These are phyloP conservation scores for Caenorhabditis sp. DNA, from an alignment of 2,888 invertebrate genomes.

Conservation along the genomic window DNA sequence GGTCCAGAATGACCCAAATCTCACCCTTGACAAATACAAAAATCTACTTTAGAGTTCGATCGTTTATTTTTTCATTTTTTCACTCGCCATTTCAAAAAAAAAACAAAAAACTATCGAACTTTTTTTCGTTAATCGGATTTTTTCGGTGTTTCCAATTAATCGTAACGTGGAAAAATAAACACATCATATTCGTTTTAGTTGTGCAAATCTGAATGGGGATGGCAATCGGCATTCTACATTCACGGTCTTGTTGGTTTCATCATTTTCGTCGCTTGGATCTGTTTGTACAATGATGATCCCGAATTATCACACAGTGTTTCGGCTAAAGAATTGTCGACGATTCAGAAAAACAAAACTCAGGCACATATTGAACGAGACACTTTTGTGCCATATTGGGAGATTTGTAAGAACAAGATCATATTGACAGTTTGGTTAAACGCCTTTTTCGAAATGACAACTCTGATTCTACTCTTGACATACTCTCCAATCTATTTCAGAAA, in stretches of 20 bases:
- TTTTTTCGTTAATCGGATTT: background rate
- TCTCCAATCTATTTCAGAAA: constrained; percentile 62
- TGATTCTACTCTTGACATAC: constrained; percentile 65
- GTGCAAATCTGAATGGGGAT: constrained; percentile 53
- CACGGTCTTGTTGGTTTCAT: constrained; percentile 45
- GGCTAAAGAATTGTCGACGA: constrained; percentile 48
- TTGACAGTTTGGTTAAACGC: constrained; percentile 62
- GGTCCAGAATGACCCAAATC: too few relatives aligned
- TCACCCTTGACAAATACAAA: too few relatives aligned
- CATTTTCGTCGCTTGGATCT: constrained; percentile 47
- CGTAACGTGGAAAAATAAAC: background rate
- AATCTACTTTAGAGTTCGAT: too few relatives aligned
- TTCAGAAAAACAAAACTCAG: constrained; percentile 59
- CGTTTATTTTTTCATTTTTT: too few relatives aligned
- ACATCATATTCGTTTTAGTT: constrained; percentile 36
- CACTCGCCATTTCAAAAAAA: background rate
- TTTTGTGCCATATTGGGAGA: constrained; percentile 63
- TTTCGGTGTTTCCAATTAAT: background rate
- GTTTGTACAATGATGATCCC: constrained; percentile 56
- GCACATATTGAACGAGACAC: constrained; percentile 62
- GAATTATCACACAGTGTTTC: constrained; percentile 33
- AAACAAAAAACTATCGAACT: background rate
- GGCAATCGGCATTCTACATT: constrained; percentile 64
- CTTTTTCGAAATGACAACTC: constrained; percentile 62
- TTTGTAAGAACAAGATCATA: constrained; percentile 59